phyloP scores from a whole-genome alignment of 2,113 vertebrate species.

The Notiomystis cincta region DNA sequence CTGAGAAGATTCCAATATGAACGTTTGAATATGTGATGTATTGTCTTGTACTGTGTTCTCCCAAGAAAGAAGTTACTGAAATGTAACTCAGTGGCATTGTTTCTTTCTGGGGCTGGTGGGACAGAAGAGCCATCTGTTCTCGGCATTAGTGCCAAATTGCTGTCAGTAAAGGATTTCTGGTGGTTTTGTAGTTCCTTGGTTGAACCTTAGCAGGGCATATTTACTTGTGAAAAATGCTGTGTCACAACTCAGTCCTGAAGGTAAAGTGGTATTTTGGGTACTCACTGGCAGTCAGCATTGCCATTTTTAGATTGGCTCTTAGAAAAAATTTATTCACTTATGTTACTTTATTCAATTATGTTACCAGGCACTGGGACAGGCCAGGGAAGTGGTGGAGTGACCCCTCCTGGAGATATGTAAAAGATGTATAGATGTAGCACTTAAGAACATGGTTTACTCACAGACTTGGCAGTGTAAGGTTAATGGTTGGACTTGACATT shows the following conservation, averaged over 20 bases:
- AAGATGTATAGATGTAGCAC: not conserved
- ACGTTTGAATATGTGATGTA: not conserved
- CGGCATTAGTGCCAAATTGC: not conserved
- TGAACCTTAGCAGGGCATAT: not conserved
- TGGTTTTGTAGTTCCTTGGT: not conserved
- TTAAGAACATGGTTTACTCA: not conserved
- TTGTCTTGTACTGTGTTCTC: not conserved
- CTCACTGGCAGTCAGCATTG: fast-evolving
- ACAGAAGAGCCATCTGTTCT: not conserved
- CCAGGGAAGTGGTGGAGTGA: not conserved
- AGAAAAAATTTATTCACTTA: not conserved
- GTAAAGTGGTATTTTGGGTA: not conserved
- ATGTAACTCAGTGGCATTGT: not conserved
- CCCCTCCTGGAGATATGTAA: not conserved
- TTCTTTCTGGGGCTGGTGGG: not conserved
- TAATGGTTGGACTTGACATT: not conserved
- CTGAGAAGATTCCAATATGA: not conserved
- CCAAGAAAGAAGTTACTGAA: not conserved
- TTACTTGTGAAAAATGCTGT: not conserved
- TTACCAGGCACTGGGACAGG: not conserved
- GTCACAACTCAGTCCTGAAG: not conserved
- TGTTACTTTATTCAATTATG: too few relatives aligned
- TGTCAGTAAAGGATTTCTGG: not conserved
- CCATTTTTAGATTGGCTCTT: not conserved
- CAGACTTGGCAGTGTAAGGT: not conserved